A percentile compares a stretch with the other conserved stretches of the same genome.
These are phyloP conservation scores for Saxidomus purpurata DNA, from an alignment of 1,140 invertebrate genomes.

Conservation along the genomic window DNA sequence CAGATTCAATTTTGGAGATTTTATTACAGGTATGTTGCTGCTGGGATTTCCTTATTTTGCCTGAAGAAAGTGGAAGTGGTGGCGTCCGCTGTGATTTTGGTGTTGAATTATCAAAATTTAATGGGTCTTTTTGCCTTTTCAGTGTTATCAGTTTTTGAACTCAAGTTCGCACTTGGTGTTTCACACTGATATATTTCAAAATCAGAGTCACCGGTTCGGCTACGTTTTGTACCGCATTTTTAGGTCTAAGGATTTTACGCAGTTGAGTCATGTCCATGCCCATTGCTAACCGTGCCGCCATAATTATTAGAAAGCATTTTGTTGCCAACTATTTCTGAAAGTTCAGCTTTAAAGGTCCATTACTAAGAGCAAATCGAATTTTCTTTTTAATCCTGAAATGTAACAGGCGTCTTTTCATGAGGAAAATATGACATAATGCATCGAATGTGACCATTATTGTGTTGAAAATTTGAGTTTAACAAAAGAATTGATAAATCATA, in stretches of 20 bases:
- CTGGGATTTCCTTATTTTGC: neutral
- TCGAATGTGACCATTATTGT: too few species aligned
- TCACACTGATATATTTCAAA: neutral
- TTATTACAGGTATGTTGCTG: neutral
- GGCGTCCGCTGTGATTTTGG: neutral
- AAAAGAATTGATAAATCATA: too few species aligned
- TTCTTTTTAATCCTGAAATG: too few species aligned
- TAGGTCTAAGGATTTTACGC: conserved; percentile 9
- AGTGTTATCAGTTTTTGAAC: too few species aligned
- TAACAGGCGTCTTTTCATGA: too few species aligned
- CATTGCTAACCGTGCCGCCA: conserved; percentile 16
- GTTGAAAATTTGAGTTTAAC: too few species aligned
- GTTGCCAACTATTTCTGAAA: too few species aligned
- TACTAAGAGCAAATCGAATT: too few species aligned
- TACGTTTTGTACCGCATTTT: conserved; percentile 44
- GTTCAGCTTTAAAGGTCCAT: too few species aligned
- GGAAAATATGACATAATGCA: too few species aligned
- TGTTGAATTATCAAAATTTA: too few species aligned
- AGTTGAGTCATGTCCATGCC: conserved; percentile 34
- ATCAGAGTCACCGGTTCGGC: conserved; percentile 10
- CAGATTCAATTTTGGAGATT: neutral
- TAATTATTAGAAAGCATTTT: conserved; percentile 1
- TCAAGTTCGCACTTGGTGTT: neutral
- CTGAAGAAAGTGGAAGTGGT: neutral
- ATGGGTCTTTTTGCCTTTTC: too few species aligned